Evolutionary conservation across 2,888 invertebrate genomes (phyloP).

Genomic region (Rotaria sp.): DNA sequence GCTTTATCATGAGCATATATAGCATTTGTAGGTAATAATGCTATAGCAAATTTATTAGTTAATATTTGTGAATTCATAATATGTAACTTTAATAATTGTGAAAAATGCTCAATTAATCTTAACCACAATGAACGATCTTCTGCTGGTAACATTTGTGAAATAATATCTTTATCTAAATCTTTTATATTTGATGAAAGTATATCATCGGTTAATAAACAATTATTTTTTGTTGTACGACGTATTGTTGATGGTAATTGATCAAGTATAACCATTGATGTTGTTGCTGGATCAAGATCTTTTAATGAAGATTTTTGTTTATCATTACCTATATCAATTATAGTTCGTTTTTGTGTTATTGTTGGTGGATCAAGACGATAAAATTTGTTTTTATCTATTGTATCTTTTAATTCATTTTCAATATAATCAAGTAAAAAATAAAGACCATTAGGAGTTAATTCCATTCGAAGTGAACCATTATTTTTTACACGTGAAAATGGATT

Average conservation of each 20-base stretch:
- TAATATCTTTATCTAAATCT: slow-evolving; percentile 5
- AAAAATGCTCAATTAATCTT: slow-evolving; percentile 3
- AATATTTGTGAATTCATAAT: neutral
- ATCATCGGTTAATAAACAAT: neutral
- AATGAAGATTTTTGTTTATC: neutral
- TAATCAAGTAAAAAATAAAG: neutral
- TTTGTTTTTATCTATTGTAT: slow-evolving; percentile 12
- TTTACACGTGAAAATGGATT: neutral
- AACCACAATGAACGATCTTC: neutral
- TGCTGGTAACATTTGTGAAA: neutral
- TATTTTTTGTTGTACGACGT: neutral
- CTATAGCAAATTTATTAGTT: neutral
- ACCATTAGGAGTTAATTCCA: neutral
- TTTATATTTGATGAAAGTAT: neutral
- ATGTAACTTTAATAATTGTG: neutral
- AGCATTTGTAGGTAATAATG: neutral
- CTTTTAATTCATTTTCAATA: neutral
- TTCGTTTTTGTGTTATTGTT: neutral
- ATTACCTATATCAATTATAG: neutral
- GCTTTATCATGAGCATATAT: neutral
- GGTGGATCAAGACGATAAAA: neutral
- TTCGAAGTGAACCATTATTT: neutral
- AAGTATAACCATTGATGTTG: neutral
- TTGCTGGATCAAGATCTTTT: neutral
- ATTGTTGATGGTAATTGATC: slow-evolving; percentile 23